Evolutionary conservation across 1,140 invertebrate species (phyloP).

Genomic region (Polyergus mexicanus): DNA sequence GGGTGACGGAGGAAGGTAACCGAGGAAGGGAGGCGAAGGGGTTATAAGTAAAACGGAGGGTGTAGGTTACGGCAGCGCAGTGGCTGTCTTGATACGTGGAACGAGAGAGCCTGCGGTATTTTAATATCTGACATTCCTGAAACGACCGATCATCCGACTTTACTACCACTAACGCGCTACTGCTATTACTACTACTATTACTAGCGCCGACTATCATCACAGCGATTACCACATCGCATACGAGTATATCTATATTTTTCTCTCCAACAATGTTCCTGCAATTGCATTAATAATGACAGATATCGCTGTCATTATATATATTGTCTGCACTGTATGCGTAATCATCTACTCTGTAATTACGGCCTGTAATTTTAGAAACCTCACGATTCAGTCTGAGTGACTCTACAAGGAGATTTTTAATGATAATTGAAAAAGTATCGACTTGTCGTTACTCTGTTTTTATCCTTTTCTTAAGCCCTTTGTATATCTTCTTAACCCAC

Average conservation of each 20-base stretch:
- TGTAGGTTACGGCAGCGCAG: conserved; percentile 49
- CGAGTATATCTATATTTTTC: neutral
- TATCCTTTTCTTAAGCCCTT: neutral
- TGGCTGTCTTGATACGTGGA: conserved; percentile 68
- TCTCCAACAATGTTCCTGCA: neutral
- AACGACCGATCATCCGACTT: conserved; percentile 83
- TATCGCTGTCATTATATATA: conserved; percentile 13
- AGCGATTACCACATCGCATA: conserved; percentile 25
- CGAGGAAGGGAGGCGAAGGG: conserved; percentile 42
- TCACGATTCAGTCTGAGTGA: neutral
- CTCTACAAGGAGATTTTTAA: neutral
- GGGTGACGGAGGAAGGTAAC: conserved; percentile 31
- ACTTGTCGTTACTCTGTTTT: neutral
- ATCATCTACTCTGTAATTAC: neutral
- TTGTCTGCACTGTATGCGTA: neutral
- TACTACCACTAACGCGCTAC: conserved; percentile 61
- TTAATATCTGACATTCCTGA: conserved; percentile 86
- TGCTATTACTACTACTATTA: conserved; percentile 60
- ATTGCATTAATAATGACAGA: conserved; percentile 18
- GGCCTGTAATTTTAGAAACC: neutral
- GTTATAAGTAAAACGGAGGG: conserved; percentile 45
- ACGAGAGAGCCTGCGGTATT: conserved; percentile 84
- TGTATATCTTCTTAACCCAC: neutral
- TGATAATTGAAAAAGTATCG: conserved; percentile 4
- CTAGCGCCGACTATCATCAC: neutral